These are phyloP conservation scores for Eremobia ochroleuca DNA, from an alignment of 2,888 invertebrate species.

Conservation along the genomic window DNA sequence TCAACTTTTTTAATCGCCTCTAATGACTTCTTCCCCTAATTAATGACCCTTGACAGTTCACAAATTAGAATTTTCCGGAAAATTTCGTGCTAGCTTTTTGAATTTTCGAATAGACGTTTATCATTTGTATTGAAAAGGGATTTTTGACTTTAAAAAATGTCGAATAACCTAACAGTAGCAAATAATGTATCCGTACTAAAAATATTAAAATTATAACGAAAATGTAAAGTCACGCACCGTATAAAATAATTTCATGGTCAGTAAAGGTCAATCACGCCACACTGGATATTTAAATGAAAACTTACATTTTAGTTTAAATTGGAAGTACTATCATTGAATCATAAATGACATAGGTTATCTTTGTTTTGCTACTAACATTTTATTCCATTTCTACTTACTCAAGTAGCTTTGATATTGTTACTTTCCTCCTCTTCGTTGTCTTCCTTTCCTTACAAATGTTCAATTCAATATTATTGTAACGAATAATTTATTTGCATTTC, in stretches of 20 bases:
- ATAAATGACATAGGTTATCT: not conserved
- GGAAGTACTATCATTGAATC: not conserved
- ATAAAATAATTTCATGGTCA: slow-evolving; percentile 53
- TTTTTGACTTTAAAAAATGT: not conserved
- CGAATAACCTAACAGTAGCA: not conserved
- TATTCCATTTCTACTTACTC: not conserved
- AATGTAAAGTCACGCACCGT: slow-evolving; percentile 25
- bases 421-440: no score
- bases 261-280: slow-evolving; percentile 48
- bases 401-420: not conserved
- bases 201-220: slow-evolving; percentile 24
- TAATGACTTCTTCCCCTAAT: slow-evolving; percentile 87
- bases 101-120: slow-evolving; percentile 45
- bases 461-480: slow-evolving; percentile 10
- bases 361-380: not conserved
- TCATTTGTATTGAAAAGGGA: slow-evolving; percentile 25
- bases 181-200: slow-evolving; percentile 1
- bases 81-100: slow-evolving; percentile 74
- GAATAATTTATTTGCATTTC: slow-evolving; percentile 6
- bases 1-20: slow-evolving; percentile 84
- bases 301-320: not conserved
- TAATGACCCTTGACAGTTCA: slow-evolving; percentile 84
- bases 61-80: slow-evolving; percentile 79
- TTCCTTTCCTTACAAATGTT: not conserved
- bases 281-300: slow-evolving; percentile 22